These are phyloP conservation scores for Dreissena polymorpha DNA, from an alignment of 1,140 invertebrate species.

Conservation along the genomic window DNA sequence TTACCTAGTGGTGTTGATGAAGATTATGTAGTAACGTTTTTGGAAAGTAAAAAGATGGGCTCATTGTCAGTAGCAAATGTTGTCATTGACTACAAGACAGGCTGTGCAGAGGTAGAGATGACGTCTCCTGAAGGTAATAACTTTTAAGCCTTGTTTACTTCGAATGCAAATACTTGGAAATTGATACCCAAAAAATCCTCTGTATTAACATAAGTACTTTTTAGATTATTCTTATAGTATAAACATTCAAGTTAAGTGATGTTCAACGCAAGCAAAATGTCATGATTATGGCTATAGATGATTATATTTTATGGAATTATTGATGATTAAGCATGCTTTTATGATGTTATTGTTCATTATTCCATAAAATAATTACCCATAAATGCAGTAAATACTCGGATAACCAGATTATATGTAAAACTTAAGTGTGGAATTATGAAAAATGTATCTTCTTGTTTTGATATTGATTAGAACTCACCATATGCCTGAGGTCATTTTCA, in stretches of 20 bases:
- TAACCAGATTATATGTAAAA: too few relatives aligned
- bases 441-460: too few relatives aligned
- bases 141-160: background rate
- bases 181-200: background rate
- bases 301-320: background rate
- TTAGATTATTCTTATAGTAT: background rate
- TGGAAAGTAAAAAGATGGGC: conserved; percentile 10
- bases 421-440: too few relatives aligned
- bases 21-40: conserved; percentile 22
- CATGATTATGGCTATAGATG: background rate
- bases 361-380: too few relatives aligned
- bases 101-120: conserved; percentile 6
- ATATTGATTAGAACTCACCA: too few relatives aligned
- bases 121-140: background rate
- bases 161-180: background rate
- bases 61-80: background rate
- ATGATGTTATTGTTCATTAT: too few relatives aligned
- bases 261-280: background rate
- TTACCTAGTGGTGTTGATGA: background rate
- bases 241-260: background rate
- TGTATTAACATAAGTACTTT: background rate
- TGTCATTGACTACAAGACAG: background rate
- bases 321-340: too few relatives aligned
- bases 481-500: too few relatives aligned
- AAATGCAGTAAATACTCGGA: too few relatives aligned